These are phyloP conservation scores for Columba guinea DNA, from an alignment of 2,797 vertebrate genomes.

Conservation along the genomic window DNA sequence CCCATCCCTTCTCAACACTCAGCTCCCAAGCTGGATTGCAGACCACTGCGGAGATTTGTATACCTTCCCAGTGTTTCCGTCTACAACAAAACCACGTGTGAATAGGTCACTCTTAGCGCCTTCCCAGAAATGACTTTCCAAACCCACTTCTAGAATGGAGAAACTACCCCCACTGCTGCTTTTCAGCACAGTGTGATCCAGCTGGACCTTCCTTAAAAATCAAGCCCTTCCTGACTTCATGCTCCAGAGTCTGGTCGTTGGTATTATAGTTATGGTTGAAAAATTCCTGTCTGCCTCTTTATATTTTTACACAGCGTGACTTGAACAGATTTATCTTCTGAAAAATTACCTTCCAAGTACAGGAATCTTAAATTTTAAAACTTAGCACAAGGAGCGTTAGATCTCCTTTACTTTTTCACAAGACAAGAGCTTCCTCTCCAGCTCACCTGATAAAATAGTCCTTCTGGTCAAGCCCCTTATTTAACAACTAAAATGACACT, in stretches of 20 bases:
- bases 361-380: constrained; percentile 37
- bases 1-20: constrained; percentile 56
- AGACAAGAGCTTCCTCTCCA: constrained; percentile 46
- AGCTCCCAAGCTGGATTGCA: constrained; percentile 64
- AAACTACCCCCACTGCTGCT: constrained; percentile 20
- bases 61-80: constrained; percentile 20
- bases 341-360: constrained; percentile 59
- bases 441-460: constrained; percentile 1
- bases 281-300: constrained; percentile 52
- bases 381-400: constrained; percentile 3
- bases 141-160: constrained; percentile 60
- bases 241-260: constrained; percentile 63
- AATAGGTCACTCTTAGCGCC: constrained; percentile 19
- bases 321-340: constrained; percentile 67
- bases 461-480: constrained; percentile 14
- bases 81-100: constrained; percentile 9
- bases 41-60: constrained; percentile 59
- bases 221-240: constrained; percentile 67
- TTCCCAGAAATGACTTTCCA: constrained; percentile 37
- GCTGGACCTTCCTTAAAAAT: constrained; percentile 43
- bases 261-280: constrained; percentile 34
- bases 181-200: constrained; percentile 57
- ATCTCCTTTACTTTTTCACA: constrained; percentile 21
- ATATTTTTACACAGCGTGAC: constrained; percentile 64
- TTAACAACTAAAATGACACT: constrained; percentile 56